Conservation (phyloP, 2,113 vertebrate species). For the Typhlomys cinereus region DNA sequence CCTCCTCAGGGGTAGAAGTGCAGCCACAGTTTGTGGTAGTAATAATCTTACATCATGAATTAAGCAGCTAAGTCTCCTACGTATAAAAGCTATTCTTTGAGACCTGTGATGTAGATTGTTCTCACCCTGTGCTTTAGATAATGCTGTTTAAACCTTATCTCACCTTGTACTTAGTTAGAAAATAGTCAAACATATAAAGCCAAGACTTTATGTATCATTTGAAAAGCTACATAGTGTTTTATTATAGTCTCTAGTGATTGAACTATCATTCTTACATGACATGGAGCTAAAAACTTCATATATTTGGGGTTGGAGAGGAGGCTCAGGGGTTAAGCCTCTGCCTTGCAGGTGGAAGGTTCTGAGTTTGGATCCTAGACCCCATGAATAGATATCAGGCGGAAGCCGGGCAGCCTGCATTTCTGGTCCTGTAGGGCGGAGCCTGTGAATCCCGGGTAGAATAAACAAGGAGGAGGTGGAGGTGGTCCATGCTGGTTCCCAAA, state of each 20-base stretch:
- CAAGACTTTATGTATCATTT: constrained; percentile 3
- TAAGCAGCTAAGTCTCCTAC: background rate
- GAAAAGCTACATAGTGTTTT: constrained; percentile 41
- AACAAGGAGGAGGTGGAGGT: no score
- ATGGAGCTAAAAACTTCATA: background rate
- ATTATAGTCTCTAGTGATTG: background rate
- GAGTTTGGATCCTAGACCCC: no score
- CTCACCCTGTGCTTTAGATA: background rate
- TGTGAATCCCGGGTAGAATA: no score
- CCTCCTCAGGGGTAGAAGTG: background rate
- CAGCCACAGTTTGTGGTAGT: background rate
- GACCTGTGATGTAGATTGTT: background rate
- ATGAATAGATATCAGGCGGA: no score
- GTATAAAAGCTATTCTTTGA: background rate
- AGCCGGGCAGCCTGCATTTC: no score
- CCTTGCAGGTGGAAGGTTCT: no score
- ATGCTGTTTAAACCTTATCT: constrained; percentile 8
- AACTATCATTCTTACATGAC: background rate
- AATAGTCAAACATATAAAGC: constrained; percentile 3
- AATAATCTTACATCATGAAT: background rate
- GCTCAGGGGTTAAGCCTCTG: no score
- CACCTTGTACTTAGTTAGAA: background rate
- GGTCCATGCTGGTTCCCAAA: no score
- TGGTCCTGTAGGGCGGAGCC: no score
- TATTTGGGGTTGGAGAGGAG: no score